A percentile compares a stretch with the other conserved stretches of the same genome.
Conservation (phyloP, 2,797 vertebrate genomes). For the Pipistrellus pipistrellus region DNA sequence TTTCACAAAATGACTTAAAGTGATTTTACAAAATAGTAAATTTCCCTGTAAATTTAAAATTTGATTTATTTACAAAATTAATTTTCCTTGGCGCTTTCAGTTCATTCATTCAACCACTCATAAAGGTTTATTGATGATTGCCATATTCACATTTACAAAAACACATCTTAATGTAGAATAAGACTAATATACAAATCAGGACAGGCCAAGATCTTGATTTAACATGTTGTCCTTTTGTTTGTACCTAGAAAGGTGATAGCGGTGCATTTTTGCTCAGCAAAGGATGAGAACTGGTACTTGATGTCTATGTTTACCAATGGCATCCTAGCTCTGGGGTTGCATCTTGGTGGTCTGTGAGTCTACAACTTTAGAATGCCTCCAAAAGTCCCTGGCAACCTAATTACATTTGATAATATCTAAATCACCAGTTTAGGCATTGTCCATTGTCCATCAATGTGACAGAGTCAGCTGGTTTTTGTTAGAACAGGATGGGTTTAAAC, state of each 20-base stretch:
- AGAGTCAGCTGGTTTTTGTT: neutral
- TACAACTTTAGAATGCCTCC: neutral
- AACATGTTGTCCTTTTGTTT: neutral
- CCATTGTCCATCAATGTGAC: neutral
- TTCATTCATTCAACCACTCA: neutral
- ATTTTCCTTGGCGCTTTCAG: neutral
- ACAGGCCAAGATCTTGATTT: neutral
- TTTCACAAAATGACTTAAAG: neutral
- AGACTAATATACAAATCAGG: neutral
- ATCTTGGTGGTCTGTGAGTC: neutral
- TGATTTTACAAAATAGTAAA: neutral
- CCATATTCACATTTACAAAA: neutral
- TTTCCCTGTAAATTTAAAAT: constrained; percentile 22
- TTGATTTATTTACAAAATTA: constrained; percentile 43
- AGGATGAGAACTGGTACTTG: neutral
- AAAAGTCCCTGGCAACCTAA: neutral
- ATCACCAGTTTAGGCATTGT: neutral
- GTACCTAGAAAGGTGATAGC: neutral
- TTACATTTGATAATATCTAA: constrained; percentile 4
- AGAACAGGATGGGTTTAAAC: neutral
- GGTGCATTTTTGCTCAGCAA: neutral
- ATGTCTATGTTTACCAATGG: neutral
- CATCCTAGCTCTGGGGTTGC: neutral
- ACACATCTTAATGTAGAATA: neutral
- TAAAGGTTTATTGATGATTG: neutral